Conservation (phyloP, 2,888 invertebrate genomes). For the Phlogophora meticulosa region DNA sequence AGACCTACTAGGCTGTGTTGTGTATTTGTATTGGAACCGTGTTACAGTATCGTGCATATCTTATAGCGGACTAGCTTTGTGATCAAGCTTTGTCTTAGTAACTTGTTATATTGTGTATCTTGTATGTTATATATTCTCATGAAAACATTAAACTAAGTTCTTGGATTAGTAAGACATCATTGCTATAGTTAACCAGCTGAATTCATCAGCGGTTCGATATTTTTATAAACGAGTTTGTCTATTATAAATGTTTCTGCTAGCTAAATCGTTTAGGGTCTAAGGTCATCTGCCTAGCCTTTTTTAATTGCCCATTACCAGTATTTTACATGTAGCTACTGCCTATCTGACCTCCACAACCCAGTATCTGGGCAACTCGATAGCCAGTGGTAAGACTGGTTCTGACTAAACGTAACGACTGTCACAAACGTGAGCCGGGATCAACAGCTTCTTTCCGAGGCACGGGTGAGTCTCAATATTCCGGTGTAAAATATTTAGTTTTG, state of each 20-base stretch:
- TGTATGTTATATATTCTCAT: slow-evolving; percentile 1
- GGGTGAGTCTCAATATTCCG: background rate
- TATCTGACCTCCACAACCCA: no score
- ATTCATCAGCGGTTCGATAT: background rate
- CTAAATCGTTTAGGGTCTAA: background rate
- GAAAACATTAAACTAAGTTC: background rate
- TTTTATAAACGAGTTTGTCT: background rate
- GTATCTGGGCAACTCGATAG: no score
- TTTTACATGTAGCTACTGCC: no score
- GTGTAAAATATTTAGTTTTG: background rate
- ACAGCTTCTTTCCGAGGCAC: no score
- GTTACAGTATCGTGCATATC: slow-evolving; percentile 34
- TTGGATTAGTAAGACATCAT: background rate
- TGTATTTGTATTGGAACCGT: slow-evolving; percentile 29
- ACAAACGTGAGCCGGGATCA: no score
- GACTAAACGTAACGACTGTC: no score
- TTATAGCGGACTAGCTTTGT: slow-evolving; percentile 32
- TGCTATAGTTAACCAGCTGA: background rate
- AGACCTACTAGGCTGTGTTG: slow-evolving; percentile 21
- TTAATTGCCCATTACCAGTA: no score
- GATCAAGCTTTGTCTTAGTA: background rate
- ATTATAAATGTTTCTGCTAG: background rate
- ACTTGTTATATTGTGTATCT: no score
- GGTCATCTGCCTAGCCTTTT: no score
- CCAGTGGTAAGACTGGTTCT: no score